These are phyloP conservation scores for Laterallus jamaicensis DNA, from an alignment of 2,113 vertebrate genomes.

Conservation along the genomic window DNA sequence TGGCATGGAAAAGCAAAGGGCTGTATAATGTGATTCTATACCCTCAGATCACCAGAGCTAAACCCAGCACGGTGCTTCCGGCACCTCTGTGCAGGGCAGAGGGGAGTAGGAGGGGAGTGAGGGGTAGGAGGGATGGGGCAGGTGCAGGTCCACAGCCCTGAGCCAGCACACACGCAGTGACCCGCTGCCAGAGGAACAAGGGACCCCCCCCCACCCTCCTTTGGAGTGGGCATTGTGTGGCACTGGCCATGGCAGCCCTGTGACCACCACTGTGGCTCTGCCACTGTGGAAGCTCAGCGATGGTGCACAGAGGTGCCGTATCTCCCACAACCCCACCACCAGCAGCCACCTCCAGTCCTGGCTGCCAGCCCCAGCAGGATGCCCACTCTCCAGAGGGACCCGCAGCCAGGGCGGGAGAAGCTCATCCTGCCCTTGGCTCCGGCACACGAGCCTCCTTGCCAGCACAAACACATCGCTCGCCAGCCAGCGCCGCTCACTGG, in stretches of 20 bases:
- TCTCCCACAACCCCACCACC: background rate
- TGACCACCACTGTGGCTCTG: background rate
- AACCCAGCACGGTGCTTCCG: fast-evolving
- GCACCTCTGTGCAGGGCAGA: fast-evolving
- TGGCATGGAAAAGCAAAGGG: background rate
- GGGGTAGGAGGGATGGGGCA: background rate
- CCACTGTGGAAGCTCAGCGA: fast-evolving
- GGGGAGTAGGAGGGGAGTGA: background rate
- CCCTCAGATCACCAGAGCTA: background rate
- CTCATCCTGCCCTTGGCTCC: background rate
- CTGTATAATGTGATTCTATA: background rate
- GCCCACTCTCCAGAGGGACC: background rate
- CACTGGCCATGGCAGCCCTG: fast-evolving
- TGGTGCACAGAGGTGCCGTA: background rate
- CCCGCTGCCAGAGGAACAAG: fast-evolving
- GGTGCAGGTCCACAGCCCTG: background rate
- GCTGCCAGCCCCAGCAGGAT: background rate
- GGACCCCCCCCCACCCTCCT: background rate
- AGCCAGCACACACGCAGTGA: fast-evolving
- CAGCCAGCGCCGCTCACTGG: background rate
- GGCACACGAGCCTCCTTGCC: background rate
- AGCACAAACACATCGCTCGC: background rate
- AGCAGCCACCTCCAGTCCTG: background rate
- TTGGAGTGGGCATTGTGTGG: fast-evolving
- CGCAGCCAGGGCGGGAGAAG: background rate